phyloP scores from a whole-genome alignment of 2,888 invertebrate species.

The Unio pictorum region DNA sequence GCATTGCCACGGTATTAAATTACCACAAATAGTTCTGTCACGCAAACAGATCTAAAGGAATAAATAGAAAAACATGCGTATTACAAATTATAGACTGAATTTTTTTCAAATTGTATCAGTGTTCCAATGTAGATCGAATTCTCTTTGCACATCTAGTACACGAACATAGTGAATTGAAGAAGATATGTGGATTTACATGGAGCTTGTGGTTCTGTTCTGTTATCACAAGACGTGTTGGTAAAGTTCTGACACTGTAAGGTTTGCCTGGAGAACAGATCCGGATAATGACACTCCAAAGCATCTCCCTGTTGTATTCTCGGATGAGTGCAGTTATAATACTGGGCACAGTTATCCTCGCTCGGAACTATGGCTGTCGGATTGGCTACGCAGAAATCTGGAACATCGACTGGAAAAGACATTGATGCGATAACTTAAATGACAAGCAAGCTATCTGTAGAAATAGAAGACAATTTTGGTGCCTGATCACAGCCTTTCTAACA shows the following conservation, averaged over 20 bases:
- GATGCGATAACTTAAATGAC: background rate
- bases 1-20: too few species aligned
- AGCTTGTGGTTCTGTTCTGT: conserved; percentile 40
- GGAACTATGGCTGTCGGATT: conserved; percentile 30
- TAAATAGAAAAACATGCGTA: too few species aligned
- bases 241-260: conserved; percentile 28
- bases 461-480: too few species aligned
- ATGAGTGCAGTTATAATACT: conserved; percentile 41
- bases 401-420: conserved; percentile 22
- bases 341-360: conserved; percentile 40
- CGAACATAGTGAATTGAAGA: background rate
- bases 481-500: too few species aligned
- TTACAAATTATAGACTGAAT: too few species aligned
- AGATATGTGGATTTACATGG: conserved; percentile 28
- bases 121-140: too few species aligned
- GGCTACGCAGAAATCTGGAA: conserved; percentile 29
- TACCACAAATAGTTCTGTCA: too few species aligned
- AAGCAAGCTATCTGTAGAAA: background rate
- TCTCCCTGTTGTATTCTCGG: conserved; percentile 1
- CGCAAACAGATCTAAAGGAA: too few species aligned
- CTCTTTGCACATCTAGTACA: too few species aligned
- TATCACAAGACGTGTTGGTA: conserved; percentile 32
- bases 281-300: conserved; percentile 37
- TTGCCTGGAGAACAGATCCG: conserved; percentile 36
- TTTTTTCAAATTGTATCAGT: too few species aligned